Conservation (phyloP, 1,140 invertebrate species). For the Drosophila nasuta region DNA sequence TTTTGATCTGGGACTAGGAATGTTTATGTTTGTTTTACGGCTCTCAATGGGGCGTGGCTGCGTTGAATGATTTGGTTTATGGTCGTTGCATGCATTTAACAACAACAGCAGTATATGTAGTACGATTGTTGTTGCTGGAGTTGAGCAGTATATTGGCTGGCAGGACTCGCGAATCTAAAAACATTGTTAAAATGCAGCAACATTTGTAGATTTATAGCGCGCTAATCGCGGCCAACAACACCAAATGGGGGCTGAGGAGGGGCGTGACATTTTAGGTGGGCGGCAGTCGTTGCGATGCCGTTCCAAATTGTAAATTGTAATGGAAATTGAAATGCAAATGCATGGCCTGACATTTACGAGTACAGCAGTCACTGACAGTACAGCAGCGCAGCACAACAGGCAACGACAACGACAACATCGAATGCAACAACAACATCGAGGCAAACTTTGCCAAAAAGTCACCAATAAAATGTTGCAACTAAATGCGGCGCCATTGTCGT, state of each 20-base stretch:
- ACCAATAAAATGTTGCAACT: conserved; percentile 83
- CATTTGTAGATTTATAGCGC: conserved; percentile 81
- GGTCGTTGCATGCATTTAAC: conserved; percentile 74
- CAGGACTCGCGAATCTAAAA: conserved; percentile 50
- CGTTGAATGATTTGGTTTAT: conserved; percentile 76
- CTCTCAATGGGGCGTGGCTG: conserved; percentile 64
- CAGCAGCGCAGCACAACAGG: conserved; percentile 33
- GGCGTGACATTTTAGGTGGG: conserved; percentile 41
- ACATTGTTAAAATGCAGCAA: conserved; percentile 81
- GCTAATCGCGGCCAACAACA: conserved; percentile 78
- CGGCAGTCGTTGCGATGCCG: conserved; percentile 42
- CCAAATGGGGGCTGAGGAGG: conserved; percentile 26
- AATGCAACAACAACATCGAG: conserved; percentile 47
- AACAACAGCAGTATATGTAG: conserved; percentile 33
- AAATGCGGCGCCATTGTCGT: conserved; percentile 59
- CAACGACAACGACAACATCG: conserved; percentile 26
- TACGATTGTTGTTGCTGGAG: conserved; percentile 11
- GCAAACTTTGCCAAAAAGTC: conserved; percentile 71
- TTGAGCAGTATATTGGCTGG: conserved; percentile 47
- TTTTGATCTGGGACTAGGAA: conserved; percentile 37
- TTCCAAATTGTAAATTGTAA: conserved; percentile 74
- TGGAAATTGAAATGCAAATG: conserved; percentile 83
- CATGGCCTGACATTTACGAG: conserved; percentile 78
- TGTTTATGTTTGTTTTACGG: conserved; percentile 53
- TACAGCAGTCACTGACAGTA: conserved; percentile 52